phyloP scores from a whole-genome alignment of 2,113 vertebrate genomes.

The Paracyprichromis sp. region DNA sequence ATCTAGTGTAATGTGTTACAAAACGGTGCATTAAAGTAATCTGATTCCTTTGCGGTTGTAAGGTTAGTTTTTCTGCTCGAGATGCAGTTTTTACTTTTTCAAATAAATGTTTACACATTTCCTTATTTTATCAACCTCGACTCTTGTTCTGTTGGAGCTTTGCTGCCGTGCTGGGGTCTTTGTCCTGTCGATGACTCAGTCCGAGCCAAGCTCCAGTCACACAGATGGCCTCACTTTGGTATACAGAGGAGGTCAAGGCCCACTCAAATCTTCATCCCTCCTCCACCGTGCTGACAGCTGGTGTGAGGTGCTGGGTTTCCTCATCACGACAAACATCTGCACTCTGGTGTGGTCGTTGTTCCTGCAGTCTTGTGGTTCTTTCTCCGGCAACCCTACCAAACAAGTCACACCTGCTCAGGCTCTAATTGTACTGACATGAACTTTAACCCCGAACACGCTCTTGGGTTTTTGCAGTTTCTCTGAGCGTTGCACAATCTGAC shows the following conservation, averaged over 20 bases:
- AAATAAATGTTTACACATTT: not conserved
- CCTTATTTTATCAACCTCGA: not conserved
- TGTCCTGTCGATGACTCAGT: not conserved
- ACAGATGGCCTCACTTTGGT: not conserved
- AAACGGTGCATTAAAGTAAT: not conserved
- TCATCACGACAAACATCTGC: not conserved
- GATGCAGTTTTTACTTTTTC: not conserved
- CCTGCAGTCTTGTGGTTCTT: not conserved
- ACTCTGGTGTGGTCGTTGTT: not conserved
- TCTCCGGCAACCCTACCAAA: not conserved
- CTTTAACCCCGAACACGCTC: not conserved
- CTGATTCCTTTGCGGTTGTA: not conserved
- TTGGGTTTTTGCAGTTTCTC: not conserved
- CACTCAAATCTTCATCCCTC: not conserved
- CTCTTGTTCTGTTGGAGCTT: accelerated
- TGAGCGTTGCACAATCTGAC: not conserved
- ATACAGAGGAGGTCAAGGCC: not conserved
- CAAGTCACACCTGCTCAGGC: not conserved
- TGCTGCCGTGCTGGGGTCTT: accelerated
- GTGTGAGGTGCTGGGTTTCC: not conserved
- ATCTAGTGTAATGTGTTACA: accelerated
- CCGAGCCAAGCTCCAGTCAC: not conserved
- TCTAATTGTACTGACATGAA: not conserved
- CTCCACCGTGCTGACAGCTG: not conserved
- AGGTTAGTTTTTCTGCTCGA: not conserved